A percentile compares a stretch with the other conserved stretches of the same genome.
Conservation (phyloP, 2,797 vertebrate species). For the Kryptopterus vitreolus region DNA sequence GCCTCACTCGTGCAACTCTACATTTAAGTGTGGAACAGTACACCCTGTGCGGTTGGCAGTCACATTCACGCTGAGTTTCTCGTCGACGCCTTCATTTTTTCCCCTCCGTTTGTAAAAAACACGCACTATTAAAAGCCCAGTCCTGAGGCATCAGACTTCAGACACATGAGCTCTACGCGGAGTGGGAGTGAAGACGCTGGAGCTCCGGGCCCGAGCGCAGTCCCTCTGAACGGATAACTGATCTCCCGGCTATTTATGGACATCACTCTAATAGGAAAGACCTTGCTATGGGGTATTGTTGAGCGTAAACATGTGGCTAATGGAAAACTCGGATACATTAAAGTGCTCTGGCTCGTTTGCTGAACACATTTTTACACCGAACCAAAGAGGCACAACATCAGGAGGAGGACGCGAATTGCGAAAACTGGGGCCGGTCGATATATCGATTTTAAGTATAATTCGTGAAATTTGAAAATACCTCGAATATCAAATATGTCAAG, state of each 20-base stretch:
- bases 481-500: too few relatives aligned
- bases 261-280: constrained; percentile 28
- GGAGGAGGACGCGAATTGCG: background rate
- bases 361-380: background rate
- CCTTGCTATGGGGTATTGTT: constrained; percentile 44
- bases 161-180: constrained; percentile 41
- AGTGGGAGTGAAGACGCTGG: constrained; percentile 41
- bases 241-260: constrained; percentile 40
- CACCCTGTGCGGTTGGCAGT: background rate
- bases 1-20: background rate
- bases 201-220: constrained; percentile 30
- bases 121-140: constrained; percentile 47
- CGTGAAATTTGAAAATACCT: too few relatives aligned
- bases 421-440: too few relatives aligned
- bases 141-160: constrained; percentile 41
- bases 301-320: constrained; percentile 34
- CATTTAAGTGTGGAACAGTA: background rate
- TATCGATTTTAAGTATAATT: too few relatives aligned
- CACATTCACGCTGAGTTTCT: constrained; percentile 6
- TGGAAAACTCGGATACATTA: constrained; percentile 1
- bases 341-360: constrained; percentile 9
- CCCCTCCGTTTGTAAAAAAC: background rate
- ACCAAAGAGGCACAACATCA: background rate
- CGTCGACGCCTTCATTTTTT: constrained; percentile 1
- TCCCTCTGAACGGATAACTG: constrained; percentile 43